Evolutionary conservation across 2,888 invertebrate species (phyloP).

Genomic region (Drosophila incognita): DNA sequence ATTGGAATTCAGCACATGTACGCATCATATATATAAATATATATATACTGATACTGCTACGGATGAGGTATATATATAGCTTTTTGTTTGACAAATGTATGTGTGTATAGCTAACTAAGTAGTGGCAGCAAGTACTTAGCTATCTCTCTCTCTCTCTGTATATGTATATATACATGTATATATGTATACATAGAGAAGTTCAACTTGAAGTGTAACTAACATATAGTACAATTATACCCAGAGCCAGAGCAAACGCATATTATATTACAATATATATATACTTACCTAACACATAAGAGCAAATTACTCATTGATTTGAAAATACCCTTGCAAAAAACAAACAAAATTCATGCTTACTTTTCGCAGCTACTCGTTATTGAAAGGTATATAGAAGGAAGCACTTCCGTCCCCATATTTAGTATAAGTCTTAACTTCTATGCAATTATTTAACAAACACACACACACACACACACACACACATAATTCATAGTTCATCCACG

Average conservation of each 20-base stretch:
- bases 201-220: slow-evolving; percentile 51
- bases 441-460: slow-evolving; percentile 9
- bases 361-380: slow-evolving; percentile 24
- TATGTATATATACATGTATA: slow-evolving; percentile 9
- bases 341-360: not conserved
- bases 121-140: slow-evolving; percentile 25
- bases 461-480: not conserved
- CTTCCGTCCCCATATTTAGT: slow-evolving; percentile 68
- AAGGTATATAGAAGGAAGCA: slow-evolving; percentile 52
- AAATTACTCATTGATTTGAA: slow-evolving; percentile 16
- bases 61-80: slow-evolving; percentile 5
- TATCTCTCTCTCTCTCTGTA: not conserved
- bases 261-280: slow-evolving; percentile 3
- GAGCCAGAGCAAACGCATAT: slow-evolving; percentile 43
- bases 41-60: not conserved
- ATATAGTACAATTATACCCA: slow-evolving; percentile 64
- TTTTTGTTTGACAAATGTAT: slow-evolving; percentile 29
- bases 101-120: slow-evolving; percentile 47
- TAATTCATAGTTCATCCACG: not conserved
- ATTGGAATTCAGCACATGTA: slow-evolving; percentile 16
- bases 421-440: slow-evolving; percentile 36
- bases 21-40: slow-evolving; percentile 15
- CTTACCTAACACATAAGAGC: slow-evolving; percentile 28
- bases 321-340: slow-evolving; percentile 32
- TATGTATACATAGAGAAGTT: slow-evolving; percentile 12